These are phyloP conservation scores for Mesorhabditis sp. DNA, from an alignment of 2,888 invertebrate species.

Conservation along the genomic window DNA sequence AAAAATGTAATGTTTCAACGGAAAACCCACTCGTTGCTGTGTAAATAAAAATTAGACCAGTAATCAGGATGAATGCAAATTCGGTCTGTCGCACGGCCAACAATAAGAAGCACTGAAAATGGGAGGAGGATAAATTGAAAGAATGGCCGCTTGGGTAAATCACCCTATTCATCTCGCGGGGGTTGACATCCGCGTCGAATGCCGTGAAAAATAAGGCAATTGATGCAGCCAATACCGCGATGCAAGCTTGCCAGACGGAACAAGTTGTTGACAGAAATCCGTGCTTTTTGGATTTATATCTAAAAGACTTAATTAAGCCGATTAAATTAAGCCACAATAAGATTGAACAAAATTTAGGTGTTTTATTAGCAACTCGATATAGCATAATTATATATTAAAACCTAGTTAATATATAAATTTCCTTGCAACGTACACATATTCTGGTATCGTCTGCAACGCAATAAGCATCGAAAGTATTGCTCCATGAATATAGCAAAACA, in stretches of 20 bases:
- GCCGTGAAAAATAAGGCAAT: conserved; percentile 34
- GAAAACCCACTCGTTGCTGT: conserved; percentile 18
- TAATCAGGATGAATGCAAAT: conserved; percentile 26
- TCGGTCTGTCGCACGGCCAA: conserved; percentile 26
- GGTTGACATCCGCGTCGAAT: conserved; percentile 25
- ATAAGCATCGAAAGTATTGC: conserved; percentile 19
- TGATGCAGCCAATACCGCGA: conserved; percentile 24
- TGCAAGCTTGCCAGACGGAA: conserved; percentile 34
- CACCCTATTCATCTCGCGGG: conserved; percentile 27
- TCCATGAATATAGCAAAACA: conserved; percentile 36
- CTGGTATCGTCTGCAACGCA: conserved; percentile 16
- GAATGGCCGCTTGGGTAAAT: too few relatives aligned
- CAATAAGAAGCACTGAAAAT: conserved; percentile 30
- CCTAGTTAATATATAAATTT: too few relatives aligned
- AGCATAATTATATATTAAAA: too few relatives aligned
- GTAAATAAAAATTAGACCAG: conserved; percentile 28
- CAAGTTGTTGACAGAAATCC: conserved; percentile 20
- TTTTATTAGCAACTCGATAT: too few relatives aligned
- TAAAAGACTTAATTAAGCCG: neutral
- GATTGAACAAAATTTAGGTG: neutral
- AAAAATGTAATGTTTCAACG: conserved; percentile 7
- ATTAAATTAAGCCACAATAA: neutral
- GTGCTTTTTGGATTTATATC: neutral
- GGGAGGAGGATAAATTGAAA: too few relatives aligned
- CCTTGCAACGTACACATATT: neutral